phyloP scores from a whole-genome alignment of 64 coral and sea anemone species.

The Montipora sp. region DNA sequence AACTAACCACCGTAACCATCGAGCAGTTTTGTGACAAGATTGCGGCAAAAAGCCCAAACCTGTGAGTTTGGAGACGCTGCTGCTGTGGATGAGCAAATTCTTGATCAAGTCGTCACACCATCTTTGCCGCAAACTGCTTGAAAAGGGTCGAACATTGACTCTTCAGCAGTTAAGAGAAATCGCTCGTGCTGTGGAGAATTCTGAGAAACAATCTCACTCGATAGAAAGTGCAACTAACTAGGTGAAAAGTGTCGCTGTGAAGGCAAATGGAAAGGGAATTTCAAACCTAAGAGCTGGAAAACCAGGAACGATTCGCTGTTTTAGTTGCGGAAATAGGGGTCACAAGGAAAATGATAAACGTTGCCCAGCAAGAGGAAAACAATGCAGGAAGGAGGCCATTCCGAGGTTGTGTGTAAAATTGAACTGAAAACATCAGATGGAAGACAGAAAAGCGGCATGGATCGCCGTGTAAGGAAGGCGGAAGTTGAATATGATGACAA shows the following conservation, averaged over 20 bases:
- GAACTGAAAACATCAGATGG: too few relatives aligned
- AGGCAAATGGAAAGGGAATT: neutral
- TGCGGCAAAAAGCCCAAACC: too few relatives aligned
- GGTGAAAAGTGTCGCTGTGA: neutral
- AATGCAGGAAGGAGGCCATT: neutral
- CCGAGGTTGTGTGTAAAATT: slow-evolving; percentile 1
- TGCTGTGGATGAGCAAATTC: too few relatives aligned
- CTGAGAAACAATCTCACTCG: neutral
- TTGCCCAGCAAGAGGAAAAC: too few relatives aligned
- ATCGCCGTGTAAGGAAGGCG: too few relatives aligned
- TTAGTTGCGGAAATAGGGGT: slow-evolving; percentile 41
- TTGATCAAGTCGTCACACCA: neutral
- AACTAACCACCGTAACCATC: too few relatives aligned
- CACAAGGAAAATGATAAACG: neutral
- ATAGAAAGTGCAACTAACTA: neutral
- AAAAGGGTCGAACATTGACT: slow-evolving; percentile 8
- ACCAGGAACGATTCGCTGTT: neutral
- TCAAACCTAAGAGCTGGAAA: neutral
- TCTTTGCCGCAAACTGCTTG: neutral
- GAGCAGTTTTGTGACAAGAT: too few relatives aligned
- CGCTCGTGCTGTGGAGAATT: slow-evolving; percentile 5
- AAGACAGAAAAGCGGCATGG: too few relatives aligned
- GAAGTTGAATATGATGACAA: too few relatives aligned
- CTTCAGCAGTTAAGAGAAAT: slow-evolving; percentile 25
- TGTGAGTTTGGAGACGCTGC: too few relatives aligned